Conservation (phyloP, 1,140 invertebrate genomes). For the Cotesia glomerata region DNA sequence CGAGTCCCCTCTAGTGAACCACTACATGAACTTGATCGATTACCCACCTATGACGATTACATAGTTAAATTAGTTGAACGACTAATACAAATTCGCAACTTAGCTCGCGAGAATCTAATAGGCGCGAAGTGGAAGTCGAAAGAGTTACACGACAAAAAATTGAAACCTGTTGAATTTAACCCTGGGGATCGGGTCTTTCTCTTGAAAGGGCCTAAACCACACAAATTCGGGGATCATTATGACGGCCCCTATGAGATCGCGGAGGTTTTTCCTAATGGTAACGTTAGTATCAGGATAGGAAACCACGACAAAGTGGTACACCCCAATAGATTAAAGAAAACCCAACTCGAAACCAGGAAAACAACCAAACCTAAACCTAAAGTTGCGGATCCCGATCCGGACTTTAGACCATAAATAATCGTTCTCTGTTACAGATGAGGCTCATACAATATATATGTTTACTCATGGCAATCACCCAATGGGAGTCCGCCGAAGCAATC, state of each 20-base stretch:
- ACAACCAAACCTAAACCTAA: background rate
- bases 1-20: constrained; percentile 1
- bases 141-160: constrained; percentile 10
- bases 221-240: constrained; percentile 11
- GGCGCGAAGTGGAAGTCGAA: background rate
- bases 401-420: background rate
- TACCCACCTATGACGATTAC: constrained; percentile 15
- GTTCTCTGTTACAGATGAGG: background rate
- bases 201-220: background rate
- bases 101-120: constrained; percentile 14
- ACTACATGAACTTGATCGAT: background rate
- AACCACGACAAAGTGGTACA: background rate
- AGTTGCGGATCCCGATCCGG: background rate
- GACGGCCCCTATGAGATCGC: constrained; percentile 13
- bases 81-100: background rate
- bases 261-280: background rate
- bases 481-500: background rate
- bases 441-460: background rate
- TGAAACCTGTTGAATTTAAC: background rate
- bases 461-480: background rate
- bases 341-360: background rate
- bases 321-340: background rate
- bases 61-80: background rate
- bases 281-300: background rate
- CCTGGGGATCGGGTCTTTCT: constrained; percentile 10